A percentile compares a stretch with the other conserved stretches of the same genome.
These are phyloP conservation scores for Eulemur rufifrons DNA, from an alignment of 2,113 vertebrate species.

Conservation along the genomic window DNA sequence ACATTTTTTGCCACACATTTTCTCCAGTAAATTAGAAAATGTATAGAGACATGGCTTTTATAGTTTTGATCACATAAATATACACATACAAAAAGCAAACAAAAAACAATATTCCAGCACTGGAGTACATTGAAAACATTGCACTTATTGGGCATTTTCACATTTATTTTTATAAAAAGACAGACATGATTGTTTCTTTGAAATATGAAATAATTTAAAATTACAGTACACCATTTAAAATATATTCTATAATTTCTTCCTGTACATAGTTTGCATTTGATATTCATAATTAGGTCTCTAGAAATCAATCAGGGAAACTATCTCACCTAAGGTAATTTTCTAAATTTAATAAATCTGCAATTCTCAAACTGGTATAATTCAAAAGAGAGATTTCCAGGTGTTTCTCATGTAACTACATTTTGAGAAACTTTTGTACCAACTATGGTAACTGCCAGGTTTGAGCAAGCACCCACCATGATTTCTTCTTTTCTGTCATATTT, in stretches of 20 bases:
- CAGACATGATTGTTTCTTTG: conserved; percentile 8
- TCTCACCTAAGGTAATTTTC: background rate
- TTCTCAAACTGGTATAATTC: background rate
- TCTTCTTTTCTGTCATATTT: background rate
- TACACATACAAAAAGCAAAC: background rate
- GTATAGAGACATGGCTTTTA: background rate
- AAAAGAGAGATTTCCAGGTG: background rate
- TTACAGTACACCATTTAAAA: background rate
- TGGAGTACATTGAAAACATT: background rate
- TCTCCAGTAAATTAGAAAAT: conserved; percentile 26
- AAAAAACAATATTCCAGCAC: background rate
- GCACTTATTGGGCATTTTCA: background rate
- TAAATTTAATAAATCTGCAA: background rate
- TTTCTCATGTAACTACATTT: background rate
- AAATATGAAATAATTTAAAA: conserved; percentile 28
- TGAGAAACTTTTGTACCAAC: background rate
- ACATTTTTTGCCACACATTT: background rate
- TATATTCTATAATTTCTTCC: conserved; percentile 5
- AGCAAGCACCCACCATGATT: background rate
- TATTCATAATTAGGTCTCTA: conserved; percentile 1
- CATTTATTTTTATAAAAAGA: background rate
- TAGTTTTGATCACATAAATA: background rate
- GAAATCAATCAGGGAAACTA: conserved; percentile 11
- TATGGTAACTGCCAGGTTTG: background rate
- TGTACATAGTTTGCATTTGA: background rate